phyloP scores from a whole-genome alignment of 2,888 invertebrate species.

The Cephus sareptanus region DNA sequence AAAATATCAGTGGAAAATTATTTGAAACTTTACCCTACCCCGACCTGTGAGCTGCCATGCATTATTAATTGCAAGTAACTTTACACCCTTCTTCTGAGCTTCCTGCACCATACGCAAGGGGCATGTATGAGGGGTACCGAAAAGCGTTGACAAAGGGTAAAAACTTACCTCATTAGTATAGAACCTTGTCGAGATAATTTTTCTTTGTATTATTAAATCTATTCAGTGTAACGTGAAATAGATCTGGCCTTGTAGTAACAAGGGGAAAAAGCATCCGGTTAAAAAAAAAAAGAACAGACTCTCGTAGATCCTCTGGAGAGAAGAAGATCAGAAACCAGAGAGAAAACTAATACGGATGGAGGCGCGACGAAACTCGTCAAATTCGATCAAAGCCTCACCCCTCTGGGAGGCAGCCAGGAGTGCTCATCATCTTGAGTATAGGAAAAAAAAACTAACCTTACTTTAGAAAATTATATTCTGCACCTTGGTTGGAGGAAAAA shows the following conservation, averaged over 20 bases:
- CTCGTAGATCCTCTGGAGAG: no score
- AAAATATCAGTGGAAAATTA: background rate
- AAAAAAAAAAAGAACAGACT: no score
- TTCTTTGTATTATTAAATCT: background rate
- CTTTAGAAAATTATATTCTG: background rate
- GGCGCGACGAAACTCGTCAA: background rate
- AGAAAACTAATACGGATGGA: background rate
- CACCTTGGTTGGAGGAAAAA: background rate
- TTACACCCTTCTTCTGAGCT: background rate
- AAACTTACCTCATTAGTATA: background rate
- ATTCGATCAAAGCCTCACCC: background rate
- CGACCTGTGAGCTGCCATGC: background rate
- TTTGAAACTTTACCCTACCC: background rate
- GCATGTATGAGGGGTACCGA: background rate
- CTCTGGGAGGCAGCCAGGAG: background rate
- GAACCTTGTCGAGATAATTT: background rate
- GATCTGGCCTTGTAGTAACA: background rate
- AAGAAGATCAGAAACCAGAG: background rate
- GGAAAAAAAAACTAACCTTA: background rate
- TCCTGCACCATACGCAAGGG: background rate
- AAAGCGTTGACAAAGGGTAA: background rate
- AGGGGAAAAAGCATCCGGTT: background rate
- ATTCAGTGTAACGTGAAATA: background rate
- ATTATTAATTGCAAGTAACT: background rate
- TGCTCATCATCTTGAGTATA: background rate